Conservation (phyloP, 1,140 invertebrate genomes). For the Lepidotrigona ventralis region DNA sequence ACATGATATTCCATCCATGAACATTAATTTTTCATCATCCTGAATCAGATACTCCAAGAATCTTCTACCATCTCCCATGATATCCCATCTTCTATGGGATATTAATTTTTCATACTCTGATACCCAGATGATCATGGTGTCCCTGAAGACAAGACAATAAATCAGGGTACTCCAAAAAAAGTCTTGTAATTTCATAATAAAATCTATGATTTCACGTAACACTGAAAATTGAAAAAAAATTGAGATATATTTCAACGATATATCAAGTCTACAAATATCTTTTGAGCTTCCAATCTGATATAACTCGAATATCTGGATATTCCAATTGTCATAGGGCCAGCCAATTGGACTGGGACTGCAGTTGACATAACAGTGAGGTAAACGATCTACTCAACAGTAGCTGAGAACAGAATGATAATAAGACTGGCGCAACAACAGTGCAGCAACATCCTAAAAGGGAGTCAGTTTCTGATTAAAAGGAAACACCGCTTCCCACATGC, state of each 20-base stretch:
- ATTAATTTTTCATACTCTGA: no score
- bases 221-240: no score
- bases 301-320: no score
- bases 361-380: not conserved
- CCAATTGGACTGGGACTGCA: no score
- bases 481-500: slow-evolving; percentile 9
- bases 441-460: slow-evolving; percentile 22
- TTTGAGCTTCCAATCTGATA: no score
- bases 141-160: no score
- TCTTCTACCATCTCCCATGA: not conserved
- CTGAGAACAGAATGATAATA: not conserved
- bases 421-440: slow-evolving; percentile 17
- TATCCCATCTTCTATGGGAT: no score
- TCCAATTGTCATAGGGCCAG: not conserved
- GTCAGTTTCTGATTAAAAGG: not conserved
- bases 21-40: not conserved
- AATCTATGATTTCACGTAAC: not conserved
- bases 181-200: not conserved
- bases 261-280: no score
- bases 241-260: not conserved
- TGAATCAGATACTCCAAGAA: not conserved
- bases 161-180: not conserved
- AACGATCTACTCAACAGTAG: not conserved
- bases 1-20: not conserved
- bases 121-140: no score